These are phyloP conservation scores for Malurus cyaneus DNA, from an alignment of 2,113 vertebrate genomes.

Conservation along the genomic window DNA sequence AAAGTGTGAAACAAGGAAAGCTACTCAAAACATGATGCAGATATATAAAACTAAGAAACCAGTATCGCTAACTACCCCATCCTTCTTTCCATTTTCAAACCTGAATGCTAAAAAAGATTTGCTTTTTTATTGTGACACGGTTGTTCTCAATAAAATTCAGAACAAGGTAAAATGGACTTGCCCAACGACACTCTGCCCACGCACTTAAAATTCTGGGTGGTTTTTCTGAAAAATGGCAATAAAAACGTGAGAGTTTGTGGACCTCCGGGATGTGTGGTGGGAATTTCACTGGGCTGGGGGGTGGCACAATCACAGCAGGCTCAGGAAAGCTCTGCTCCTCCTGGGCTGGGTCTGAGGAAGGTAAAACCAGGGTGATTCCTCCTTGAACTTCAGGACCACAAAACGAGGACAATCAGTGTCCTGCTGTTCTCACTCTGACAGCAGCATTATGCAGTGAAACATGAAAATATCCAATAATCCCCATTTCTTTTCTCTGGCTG, in stretches of 20 bases:
- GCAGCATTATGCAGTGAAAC: not conserved
- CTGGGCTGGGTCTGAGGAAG: not conserved
- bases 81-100: not conserved
- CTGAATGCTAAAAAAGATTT: not conserved
- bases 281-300: not conserved
- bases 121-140: accelerated
- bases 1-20: not conserved
- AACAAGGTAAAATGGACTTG: not conserved
- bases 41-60: not conserved
- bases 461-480: not conserved
- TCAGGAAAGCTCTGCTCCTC: not conserved
- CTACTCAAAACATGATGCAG: not conserved
- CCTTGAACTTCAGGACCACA: not conserved
- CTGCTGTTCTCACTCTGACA: not conserved
- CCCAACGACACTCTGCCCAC: not conserved
- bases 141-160: not conserved
- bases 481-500: not conserved
- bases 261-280: accelerated
- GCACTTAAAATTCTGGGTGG: accelerated
- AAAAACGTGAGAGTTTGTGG: accelerated
- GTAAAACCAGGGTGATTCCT: not conserved
- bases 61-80: not conserved
- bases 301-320: not conserved
- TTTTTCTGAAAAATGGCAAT: not conserved
- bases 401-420: not conserved